phyloP scores from a whole-genome alignment of 2,888 invertebrate genomes.

The Drosophila acutilabella region DNA sequence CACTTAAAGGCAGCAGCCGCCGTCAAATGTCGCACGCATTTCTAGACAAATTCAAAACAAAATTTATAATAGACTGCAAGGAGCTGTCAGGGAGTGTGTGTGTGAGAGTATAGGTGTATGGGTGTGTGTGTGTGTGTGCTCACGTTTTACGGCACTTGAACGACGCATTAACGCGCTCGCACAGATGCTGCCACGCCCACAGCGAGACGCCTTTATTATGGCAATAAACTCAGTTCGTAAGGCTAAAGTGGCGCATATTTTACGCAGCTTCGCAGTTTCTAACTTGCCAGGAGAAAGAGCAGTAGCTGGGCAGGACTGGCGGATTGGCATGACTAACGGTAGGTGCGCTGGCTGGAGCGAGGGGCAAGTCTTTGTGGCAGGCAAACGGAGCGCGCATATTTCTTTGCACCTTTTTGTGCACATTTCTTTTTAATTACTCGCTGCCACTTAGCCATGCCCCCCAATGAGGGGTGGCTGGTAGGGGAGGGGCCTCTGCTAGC shows the following conservation, averaged over 20 bases:
- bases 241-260: constrained; percentile 72
- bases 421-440: constrained; percentile 77
- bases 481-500: neutral
- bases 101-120: constrained; percentile 7
- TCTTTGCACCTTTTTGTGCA: constrained; percentile 63
- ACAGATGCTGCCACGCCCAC: constrained; percentile 62
- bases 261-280: constrained; percentile 56
- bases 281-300: neutral
- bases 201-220: constrained; percentile 69
- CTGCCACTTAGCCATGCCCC: constrained; percentile 65
- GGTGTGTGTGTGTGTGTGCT: constrained; percentile 56
- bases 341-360: neutral
- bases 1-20: constrained; percentile 70
- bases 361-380: constrained; percentile 18
- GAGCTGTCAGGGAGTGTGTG: constrained; percentile 13
- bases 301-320: no score
- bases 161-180: constrained; percentile 80
- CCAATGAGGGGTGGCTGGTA: neutral
- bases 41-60: constrained; percentile 75
- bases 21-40: constrained; percentile 69
- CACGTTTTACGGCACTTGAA: constrained; percentile 81
- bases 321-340: no score
- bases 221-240: constrained; percentile 67
- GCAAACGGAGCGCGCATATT: constrained; percentile 56
- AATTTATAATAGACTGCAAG: constrained; percentile 72